Evolutionary conservation across 2,797 vertebrate species (phyloP).

Genomic region (Pelochelys cantorii): DNA sequence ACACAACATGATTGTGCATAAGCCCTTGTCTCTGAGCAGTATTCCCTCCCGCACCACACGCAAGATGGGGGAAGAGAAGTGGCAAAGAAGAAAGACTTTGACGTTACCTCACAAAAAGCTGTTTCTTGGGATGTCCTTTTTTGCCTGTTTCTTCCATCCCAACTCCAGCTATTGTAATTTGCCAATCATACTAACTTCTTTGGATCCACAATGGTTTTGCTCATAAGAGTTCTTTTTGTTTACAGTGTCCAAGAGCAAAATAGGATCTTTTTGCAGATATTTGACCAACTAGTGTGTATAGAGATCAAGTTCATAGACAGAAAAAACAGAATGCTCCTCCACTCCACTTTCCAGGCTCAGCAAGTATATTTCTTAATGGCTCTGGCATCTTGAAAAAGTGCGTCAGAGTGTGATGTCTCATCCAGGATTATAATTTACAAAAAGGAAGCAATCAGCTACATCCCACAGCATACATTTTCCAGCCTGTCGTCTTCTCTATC

Average conservation of each 20-base stretch:
- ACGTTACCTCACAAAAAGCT: not conserved
- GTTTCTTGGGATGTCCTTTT: not conserved
- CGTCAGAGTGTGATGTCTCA: not conserved
- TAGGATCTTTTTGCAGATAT: not conserved
- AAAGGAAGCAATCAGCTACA: not conserved
- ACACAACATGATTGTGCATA: not conserved
- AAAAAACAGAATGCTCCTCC: rapidly evolving
- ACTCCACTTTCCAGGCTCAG: not conserved
- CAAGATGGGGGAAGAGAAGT: not conserved
- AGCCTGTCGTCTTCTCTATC: not conserved
- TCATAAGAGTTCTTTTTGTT: not conserved
- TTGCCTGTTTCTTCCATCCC: not conserved
- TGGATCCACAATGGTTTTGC: not conserved
- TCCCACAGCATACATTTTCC: not conserved
- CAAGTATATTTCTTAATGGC: not conserved
- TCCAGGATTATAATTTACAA: not conserved
- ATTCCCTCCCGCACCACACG: rapidly evolving
- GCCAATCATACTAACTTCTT: not conserved
- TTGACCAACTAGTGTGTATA: rapidly evolving
- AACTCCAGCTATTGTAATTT: not conserved
- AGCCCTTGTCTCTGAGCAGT: not conserved
- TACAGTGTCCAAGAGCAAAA: not conserved
- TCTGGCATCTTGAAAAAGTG: not conserved
- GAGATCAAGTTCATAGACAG: not conserved
- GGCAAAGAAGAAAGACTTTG: not conserved